Conservation (phyloP, 1,140 invertebrate species). For the Anastrepha ludens region DNA sequence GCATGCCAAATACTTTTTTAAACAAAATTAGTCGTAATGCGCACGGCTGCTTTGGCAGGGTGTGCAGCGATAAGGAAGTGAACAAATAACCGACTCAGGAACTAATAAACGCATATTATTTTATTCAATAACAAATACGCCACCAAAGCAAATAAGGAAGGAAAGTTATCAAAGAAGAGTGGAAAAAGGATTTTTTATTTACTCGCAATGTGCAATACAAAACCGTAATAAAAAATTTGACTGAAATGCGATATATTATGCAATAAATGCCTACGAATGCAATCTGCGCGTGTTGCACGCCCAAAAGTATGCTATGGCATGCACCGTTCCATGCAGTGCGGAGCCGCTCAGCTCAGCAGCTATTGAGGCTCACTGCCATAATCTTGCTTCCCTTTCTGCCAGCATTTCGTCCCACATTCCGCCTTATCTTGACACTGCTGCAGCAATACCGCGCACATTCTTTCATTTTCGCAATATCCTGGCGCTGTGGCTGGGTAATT, state of each 20-base stretch:
- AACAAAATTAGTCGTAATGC: background rate
- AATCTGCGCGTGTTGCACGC: background rate
- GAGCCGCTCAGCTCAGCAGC: background rate
- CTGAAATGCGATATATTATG: background rate
- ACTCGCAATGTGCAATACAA: background rate
- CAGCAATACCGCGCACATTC: conserved; percentile 3
- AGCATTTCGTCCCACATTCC: background rate
- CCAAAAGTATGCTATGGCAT: conserved; percentile 2
- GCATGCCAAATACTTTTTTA: background rate
- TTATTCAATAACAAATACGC: background rate
- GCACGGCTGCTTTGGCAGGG: background rate
- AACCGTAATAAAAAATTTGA: background rate
- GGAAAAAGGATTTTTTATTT: background rate
- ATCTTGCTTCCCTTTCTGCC: background rate
- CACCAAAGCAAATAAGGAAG: background rate
- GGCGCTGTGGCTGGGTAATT: conserved; percentile 45
- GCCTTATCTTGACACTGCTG: conserved; percentile 24
- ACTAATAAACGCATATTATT: conserved; percentile 6
- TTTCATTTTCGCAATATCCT: conserved; percentile 37
- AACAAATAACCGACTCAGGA: background rate
- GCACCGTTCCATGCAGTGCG: background rate
- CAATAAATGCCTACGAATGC: background rate
- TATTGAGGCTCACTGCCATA: background rate
- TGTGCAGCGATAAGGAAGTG: background rate
- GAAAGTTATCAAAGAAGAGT: background rate